A percentile compares a stretch with the other conserved stretches of the same genome.
These are phyloP conservation scores for Chloroceryle aenea DNA, from an alignment of 2,113 vertebrate species.

Conservation along the genomic window DNA sequence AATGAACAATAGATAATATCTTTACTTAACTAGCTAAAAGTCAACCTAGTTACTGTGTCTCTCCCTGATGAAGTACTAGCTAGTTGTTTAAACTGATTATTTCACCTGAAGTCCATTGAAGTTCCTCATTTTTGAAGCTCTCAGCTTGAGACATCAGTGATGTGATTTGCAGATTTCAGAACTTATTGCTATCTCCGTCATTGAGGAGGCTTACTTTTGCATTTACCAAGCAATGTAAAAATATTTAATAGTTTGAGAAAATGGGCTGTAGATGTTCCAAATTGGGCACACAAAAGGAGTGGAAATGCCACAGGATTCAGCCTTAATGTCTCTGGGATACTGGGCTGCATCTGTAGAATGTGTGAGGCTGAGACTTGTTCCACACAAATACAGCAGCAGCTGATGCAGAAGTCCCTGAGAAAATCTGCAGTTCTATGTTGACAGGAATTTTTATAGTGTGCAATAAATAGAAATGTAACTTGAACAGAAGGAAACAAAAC, in stretches of 20 bases:
- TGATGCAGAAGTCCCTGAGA: neutral
- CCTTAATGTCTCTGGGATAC: neutral
- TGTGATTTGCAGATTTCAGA: neutral
- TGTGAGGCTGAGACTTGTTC: rapidly evolving
- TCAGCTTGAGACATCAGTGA: neutral
- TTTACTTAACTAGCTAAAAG: neutral
- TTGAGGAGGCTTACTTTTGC: neutral
- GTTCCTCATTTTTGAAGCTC: neutral
- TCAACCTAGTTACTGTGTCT: neutral
- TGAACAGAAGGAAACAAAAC: neutral
- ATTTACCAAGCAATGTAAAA: neutral
- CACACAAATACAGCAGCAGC: neutral
- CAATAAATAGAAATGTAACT: neutral
- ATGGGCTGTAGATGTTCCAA: neutral
- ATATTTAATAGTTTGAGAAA: neutral
- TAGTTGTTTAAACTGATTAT: neutral
- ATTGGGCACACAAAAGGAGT: neutral
- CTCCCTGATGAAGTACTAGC: neutral
- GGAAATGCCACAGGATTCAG: neutral
- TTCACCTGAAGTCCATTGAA: neutral
- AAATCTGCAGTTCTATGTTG: neutral
- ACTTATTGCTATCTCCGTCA: neutral
- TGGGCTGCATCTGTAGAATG: rapidly evolving
- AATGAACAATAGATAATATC: neutral
- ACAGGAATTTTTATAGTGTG: neutral